phyloP scores from a whole-genome alignment of 2,113 vertebrate species.

The Seriola aureovittata region DNA sequence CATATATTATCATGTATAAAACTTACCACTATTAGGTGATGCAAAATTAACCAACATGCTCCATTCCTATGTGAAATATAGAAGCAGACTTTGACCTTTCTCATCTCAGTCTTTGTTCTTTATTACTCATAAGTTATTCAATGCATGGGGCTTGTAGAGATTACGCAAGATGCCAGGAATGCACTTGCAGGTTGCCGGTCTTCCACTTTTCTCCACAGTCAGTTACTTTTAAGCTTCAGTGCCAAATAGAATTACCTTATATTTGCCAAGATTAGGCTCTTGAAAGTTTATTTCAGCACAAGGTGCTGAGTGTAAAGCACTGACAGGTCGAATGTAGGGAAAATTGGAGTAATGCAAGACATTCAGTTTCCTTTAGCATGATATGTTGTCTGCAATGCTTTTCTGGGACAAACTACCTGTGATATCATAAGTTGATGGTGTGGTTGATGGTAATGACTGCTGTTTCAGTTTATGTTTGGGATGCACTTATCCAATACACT shows the following conservation, averaged over 20 bases:
- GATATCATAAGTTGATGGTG: background rate
- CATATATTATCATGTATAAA: background rate
- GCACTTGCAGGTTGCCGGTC: background rate
- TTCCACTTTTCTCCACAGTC: background rate
- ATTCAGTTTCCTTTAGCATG: background rate
- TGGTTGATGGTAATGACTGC: background rate
- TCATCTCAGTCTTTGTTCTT: constrained; percentile 20
- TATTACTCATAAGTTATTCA: constrained; percentile 40
- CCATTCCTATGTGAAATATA: background rate
- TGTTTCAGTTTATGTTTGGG: background rate
- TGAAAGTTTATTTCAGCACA: background rate
- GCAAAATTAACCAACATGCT: background rate
- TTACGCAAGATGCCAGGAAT: constrained; percentile 23
- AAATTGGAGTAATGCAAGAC: background rate
- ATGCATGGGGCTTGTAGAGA: constrained; percentile 10
- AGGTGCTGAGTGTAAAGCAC: background rate
- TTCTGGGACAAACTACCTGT: background rate
- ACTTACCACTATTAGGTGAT: background rate
- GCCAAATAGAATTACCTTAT: background rate
- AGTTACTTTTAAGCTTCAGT: background rate
- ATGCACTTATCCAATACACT: background rate
- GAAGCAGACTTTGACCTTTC: constrained; percentile 41
- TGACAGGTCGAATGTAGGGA: background rate
- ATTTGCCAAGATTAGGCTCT: constrained; percentile 8
- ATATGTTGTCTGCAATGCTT: background rate